Percentiles rank a stretch among this genome's conserved stretches.
Conservation (phyloP, 2,113 vertebrate species). For the Corydoras maculifer region DNA sequence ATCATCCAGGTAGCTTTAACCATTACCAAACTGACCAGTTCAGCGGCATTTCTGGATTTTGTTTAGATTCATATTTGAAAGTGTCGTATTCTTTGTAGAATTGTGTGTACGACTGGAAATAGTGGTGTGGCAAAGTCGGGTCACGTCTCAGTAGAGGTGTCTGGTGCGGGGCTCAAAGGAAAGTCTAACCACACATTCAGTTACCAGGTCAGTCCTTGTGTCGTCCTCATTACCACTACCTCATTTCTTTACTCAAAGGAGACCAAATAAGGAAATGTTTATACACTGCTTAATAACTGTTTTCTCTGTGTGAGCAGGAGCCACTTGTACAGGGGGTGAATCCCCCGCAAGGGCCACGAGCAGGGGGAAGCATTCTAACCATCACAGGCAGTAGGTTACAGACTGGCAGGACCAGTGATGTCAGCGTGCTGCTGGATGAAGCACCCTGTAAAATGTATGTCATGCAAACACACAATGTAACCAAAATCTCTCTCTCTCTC, state of each 20-base stretch:
- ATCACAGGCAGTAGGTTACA: constrained; percentile 80
- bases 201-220: constrained; percentile 75
- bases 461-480: too few species aligned
- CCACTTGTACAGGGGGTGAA: constrained; percentile 77
- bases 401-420: constrained; percentile 78
- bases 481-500: too few species aligned
- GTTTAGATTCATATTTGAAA: neutral
- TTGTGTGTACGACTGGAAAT: constrained; percentile 76
- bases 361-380: constrained; percentile 82
- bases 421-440: constrained; percentile 76
- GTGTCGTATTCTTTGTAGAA: constrained; percentile 60
- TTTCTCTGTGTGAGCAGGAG: constrained; percentile 61
- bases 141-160: constrained; percentile 74
- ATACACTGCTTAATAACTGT: neutral
- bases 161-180: constrained; percentile 71
- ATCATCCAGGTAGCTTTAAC: constrained; percentile 78
- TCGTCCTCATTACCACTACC: neutral
- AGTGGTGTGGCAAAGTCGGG: constrained; percentile 72
- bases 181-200: constrained; percentile 77
- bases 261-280: neutral
- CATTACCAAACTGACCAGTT: too few species aligned
- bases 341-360: constrained; percentile 80
- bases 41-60: too few species aligned
- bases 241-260: neutral
- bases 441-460: constrained; percentile 70